Conservation (phyloP, 1,140 invertebrate species). For the Pseudomyrmex concolor region DNA sequence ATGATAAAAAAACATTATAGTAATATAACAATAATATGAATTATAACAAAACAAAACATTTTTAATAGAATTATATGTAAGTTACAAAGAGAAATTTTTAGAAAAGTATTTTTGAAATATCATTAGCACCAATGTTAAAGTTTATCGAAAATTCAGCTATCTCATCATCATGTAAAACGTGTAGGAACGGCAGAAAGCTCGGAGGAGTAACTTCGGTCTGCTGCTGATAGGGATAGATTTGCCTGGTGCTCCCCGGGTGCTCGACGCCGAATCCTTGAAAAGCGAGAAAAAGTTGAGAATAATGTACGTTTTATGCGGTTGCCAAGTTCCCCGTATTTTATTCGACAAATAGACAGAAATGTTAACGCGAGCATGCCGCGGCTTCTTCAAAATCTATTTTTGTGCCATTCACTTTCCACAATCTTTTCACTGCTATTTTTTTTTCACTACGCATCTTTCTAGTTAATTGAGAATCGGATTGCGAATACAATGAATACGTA, state of each 20-base stretch:
- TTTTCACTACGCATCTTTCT: not conserved
- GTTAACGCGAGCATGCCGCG: conserved; percentile 5
- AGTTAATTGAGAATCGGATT: conserved; percentile 47
- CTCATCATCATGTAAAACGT: conserved; percentile 12
- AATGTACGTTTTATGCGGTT: conserved; percentile 71
- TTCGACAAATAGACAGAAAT: conserved; percentile 68
- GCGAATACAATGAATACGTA: conserved; percentile 10
- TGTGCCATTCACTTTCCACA: not conserved
- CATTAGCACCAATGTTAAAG: not conserved
- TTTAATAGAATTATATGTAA: not conserved
- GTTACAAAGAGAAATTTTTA: not conserved
- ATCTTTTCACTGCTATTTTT: not conserved
- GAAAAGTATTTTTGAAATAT: not conserved
- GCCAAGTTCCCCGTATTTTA: conserved; percentile 64
- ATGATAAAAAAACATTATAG: not conserved
- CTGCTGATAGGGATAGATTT: conserved; percentile 72
- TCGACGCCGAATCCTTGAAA: conserved; percentile 33
- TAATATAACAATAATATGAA: not conserved
- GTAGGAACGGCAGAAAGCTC: not conserved
- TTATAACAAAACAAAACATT: not conserved
- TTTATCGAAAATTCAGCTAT: conserved; percentile 45
- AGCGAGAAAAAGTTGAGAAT: conserved; percentile 69
- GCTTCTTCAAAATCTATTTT: conserved; percentile 16
- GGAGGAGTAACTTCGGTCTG: conserved; percentile 61
- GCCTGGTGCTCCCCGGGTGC: conserved; percentile 55